Evolutionary conservation across 1,140 invertebrate genomes (phyloP).

Genomic region (Vanessa tameamea): DNA sequence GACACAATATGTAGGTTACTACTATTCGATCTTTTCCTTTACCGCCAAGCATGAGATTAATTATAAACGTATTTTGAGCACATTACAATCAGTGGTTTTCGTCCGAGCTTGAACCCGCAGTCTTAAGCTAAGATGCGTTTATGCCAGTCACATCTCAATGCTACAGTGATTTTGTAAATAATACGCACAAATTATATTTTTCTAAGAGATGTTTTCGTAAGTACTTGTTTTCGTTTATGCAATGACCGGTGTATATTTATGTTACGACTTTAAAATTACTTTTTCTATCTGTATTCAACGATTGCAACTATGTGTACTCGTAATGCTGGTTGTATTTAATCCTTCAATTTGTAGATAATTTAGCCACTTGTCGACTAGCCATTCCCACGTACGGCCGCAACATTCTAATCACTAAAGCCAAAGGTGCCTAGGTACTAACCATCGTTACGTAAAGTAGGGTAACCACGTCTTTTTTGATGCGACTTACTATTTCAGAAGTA

Average conservation of each 20-base stretch:
- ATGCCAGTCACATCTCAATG: no score
- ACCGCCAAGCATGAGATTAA: no score
- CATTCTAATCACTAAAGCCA: slow-evolving; percentile 42
- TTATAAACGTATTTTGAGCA: no score
- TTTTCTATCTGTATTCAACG: slow-evolving; percentile 15
- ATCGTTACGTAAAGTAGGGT: slow-evolving; percentile 6
- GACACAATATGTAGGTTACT: no score
- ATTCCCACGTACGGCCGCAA: slow-evolving; percentile 52
- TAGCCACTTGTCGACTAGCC: slow-evolving; percentile 47
- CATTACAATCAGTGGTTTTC: no score
- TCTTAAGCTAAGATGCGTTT: no score
- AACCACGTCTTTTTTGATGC: background rate
- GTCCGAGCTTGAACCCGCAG: no score
- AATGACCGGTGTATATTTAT: background rate
- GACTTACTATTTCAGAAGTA: background rate
- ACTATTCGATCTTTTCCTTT: no score
- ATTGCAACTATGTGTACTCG: slow-evolving; percentile 15
- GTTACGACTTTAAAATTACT: background rate
- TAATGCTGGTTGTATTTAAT: slow-evolving; percentile 25
- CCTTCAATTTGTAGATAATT: slow-evolving; percentile 60
- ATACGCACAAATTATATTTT: no score
- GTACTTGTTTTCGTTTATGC: no score
- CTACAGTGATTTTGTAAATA: no score
- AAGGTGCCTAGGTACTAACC: slow-evolving; percentile 24
- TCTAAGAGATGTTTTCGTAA: no score